phyloP scores from a whole-genome alignment of 1,140 invertebrate genomes.

The Homarus americanus region DNA sequence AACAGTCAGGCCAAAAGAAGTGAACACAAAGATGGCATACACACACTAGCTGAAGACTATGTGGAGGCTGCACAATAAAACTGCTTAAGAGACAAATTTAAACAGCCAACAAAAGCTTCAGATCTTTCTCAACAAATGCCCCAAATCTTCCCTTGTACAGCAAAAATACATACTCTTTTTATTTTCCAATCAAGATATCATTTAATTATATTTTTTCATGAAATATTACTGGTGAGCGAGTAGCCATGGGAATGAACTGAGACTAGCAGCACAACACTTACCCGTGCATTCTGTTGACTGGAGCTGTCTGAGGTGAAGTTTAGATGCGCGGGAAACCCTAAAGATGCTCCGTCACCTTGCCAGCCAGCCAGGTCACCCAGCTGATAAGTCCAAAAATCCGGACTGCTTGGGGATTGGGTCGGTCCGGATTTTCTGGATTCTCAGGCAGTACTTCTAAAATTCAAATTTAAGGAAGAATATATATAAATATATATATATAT shows the following conservation, averaged over 20 bases:
- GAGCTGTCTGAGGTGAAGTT: slow-evolving; percentile 73
- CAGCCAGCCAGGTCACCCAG: slow-evolving; percentile 74
- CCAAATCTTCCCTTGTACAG: not conserved
- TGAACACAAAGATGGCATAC: slow-evolving; percentile 14
- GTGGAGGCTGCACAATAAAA: slow-evolving; percentile 1
- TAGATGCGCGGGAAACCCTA: slow-evolving; percentile 73
- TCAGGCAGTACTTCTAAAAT: too few relatives aligned
- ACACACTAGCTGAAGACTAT: slow-evolving; percentile 11
- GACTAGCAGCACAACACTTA: slow-evolving; percentile 71
- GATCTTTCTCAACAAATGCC: not conserved
- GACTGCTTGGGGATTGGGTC: too few relatives aligned
- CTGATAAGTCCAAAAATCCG: too few relatives aligned
- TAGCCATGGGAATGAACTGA: slow-evolving; percentile 48
- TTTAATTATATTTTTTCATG: not conserved
- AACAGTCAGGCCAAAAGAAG: too few relatives aligned
- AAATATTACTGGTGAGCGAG: slow-evolving; percentile 14
- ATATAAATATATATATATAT: too few relatives aligned
- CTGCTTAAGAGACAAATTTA: not conserved
- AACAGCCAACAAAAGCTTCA: not conserved
- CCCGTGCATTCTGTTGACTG: slow-evolving; percentile 75
- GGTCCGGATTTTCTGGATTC: too few relatives aligned
- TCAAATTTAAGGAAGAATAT: too few relatives aligned
- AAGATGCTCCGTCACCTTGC: slow-evolving; percentile 73
- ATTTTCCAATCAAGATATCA: too few relatives aligned
- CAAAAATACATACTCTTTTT: not conserved